Base-by-base conservation (phyloP, 2,797 vertebrate genomes). In the Notoglanidium macrostoma region DNA sequence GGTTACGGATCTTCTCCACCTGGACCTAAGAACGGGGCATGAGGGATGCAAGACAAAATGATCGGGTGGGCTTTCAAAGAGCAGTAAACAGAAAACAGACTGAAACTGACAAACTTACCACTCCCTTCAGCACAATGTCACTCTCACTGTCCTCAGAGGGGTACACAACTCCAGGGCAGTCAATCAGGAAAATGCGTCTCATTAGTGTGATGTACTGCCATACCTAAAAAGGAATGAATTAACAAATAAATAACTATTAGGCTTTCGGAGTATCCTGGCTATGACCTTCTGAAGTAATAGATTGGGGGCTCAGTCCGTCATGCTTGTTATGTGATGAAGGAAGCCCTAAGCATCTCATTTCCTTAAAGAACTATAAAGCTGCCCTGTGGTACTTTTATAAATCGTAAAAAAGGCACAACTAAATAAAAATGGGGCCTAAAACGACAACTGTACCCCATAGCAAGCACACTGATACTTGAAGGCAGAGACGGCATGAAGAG, bases 151-250 rank as follows among this genome's bases (percentile, higher is more conserved):
- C 98, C 55, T 97, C 98, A 4, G 98, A 99, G 0, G 98, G 98
- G 92, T 99, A 99, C 83, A 99, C 98, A 1, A 99, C 98, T 6
- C 98, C 98, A 0, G 98, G 98, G 87, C 98, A 99, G 93, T 99
- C 98, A 0, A 99, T 99, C 87, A 99, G 96, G 90, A 99, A 99
- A 92, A 99, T 99, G 44, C 98, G 95, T 9, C 98, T 95, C 98
- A 99, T 99, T 93, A 99, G 88, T 17, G 98, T 99, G 88, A 99
- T 99, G 91, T 99, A 99, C 35, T 99, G 98, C 98, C 98, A 99
- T 85, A 99, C 98, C 98, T 99, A 54, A 23, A 72, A 73, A 11
- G 19, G 11, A 73, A 87, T 87, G 3, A 77, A 81, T 15, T 17
- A 68, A 40, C 0, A 44, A 82, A 59, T 32, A 23, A 55, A n/a